Percentiles rank a stretch among this genome's conserved stretches.
Evolutionary conservation across 2,797 vertebrate genomes (phyloP).

Genomic region (Ispidina picta): DNA sequence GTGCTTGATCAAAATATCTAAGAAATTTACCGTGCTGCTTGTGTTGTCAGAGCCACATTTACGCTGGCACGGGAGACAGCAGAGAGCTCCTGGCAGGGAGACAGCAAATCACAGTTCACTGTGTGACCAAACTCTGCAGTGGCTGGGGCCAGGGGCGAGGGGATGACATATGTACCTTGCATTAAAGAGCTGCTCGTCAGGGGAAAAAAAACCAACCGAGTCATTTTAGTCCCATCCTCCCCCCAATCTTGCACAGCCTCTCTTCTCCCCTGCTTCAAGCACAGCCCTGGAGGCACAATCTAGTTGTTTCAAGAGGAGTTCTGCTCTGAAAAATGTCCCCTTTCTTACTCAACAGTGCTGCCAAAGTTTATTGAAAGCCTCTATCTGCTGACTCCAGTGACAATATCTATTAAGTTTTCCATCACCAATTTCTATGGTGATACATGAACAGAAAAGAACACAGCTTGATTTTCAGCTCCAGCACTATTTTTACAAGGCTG

Average conservation of each 20-base stretch:
- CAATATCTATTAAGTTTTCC: conserved; percentile 44
- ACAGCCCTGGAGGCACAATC: background rate
- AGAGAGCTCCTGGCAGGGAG: background rate
- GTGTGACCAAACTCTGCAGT: accelerated
- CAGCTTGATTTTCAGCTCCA: background rate
- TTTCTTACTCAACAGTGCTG: background rate
- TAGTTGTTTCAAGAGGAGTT: background rate
- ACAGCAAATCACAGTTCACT: background rate
- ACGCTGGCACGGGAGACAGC: background rate
- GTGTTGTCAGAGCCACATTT: background rate
- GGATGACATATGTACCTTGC: accelerated
- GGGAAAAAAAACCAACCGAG: background rate
- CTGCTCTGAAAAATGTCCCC: background rate
- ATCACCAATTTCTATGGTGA: conserved; percentile 40
- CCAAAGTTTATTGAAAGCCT: background rate
- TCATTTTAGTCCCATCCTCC: background rate
- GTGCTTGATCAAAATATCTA: background rate
- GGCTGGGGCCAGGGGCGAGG: background rate
- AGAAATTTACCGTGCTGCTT: background rate
- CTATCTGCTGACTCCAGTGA: conserved; percentile 28
- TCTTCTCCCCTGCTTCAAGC: background rate
- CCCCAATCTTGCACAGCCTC: background rate
- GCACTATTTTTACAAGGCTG: conserved; percentile 34
- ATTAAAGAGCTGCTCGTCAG: background rate
- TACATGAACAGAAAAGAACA: conserved; percentile 12